These are phyloP conservation scores for Tachuris rubrigastra DNA, from an alignment of 2,113 vertebrate genomes.

Conservation along the genomic window DNA sequence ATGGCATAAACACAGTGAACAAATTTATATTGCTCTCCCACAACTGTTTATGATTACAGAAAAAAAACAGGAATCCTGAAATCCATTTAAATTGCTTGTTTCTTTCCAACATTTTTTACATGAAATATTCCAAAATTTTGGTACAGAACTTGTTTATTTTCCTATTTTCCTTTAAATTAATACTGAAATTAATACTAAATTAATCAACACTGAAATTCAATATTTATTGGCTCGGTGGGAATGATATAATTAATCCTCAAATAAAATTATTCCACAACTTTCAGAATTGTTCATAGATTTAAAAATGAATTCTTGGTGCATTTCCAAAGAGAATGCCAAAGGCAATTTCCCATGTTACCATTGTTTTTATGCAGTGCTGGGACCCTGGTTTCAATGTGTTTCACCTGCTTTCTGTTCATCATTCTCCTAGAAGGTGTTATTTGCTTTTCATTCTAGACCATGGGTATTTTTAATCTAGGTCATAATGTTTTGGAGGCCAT, in stretches of 20 bases:
- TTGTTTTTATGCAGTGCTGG: background rate
- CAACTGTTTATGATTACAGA: background rate
- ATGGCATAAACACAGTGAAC: background rate
- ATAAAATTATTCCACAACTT: background rate
- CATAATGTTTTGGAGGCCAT: background rate
- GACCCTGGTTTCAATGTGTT: background rate
- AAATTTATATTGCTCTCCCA: background rate
- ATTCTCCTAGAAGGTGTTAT: background rate
- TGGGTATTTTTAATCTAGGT: background rate
- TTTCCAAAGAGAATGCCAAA: background rate
- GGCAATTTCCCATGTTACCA: background rate
- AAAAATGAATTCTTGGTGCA: background rate
- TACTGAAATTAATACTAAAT: background rate
- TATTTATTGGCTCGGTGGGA: background rate
- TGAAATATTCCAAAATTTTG: background rate
- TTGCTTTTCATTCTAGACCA: background rate
- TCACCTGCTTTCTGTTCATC: background rate
- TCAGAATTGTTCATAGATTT: background rate
- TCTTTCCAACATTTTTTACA: background rate
- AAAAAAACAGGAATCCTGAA: background rate
- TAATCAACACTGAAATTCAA: background rate
- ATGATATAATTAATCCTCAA: background rate
- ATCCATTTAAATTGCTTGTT: background rate
- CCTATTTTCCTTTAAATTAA: background rate
- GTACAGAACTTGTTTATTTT: background rate